Evolutionary conservation across 2,888 invertebrate genomes (phyloP), one percentile per base, ranked within the genome.

Genomic region (Polia nebulosa): DNA sequence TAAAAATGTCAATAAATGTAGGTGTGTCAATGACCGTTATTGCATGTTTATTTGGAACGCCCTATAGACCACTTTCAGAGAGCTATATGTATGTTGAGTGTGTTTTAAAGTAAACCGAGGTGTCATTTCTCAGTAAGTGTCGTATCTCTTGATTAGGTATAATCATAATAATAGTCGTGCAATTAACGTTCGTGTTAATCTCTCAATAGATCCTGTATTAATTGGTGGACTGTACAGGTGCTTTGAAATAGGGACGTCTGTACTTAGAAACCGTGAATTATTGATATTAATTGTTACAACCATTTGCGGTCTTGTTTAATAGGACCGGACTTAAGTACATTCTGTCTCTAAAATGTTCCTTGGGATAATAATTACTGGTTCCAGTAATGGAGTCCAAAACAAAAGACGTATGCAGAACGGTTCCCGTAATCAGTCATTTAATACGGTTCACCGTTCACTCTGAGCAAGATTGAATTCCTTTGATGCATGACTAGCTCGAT

Each of bases 151-250:
- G 83, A 71, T 81, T 76, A n/a, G n/a, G n/a, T n/a, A 58, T 83
- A 73, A 82, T 83, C 79, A 49, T 69, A 62, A 78, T 82, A 83
- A 82, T 82, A 44, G 72, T 55, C 29, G 61, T 52, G 71, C 78
- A 78, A 82, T 81, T 81, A 81, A 45, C 66, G 59, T 71, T 68
- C 20, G 58, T 71, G 66, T 81, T 80, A 81, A 83, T 78, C 69
- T 73, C 72, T 67, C 68, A 73, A 83, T 78, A 73, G 75, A 76
- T 83, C 52, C 52, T 36, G 34, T 59, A 73, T 78, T 81, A 82
- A 82, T 82, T 83, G 51, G 65, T 27, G 47, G 39, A 69, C 56
- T 71, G 68, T 78, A 58, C 76, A 76, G 84, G 82, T 76, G 72
- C 64, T 71, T 56, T 76, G 77, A 81, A 70, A 71, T 66, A 69